phyloP scores from a whole-genome alignment of 2,113 vertebrate species.

The Myiagra hebetior region DNA sequence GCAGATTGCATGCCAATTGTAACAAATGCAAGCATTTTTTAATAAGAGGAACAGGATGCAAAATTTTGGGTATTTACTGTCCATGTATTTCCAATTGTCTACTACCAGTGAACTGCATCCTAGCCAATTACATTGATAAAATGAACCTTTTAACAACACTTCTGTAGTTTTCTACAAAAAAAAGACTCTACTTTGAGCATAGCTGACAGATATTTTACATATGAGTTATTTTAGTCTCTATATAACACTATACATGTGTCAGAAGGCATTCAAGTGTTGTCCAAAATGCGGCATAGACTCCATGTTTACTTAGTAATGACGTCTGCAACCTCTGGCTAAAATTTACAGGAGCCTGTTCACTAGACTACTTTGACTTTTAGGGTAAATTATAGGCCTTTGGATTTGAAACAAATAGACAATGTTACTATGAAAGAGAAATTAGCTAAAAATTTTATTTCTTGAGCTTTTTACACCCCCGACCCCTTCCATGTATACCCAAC shows the following conservation, averaged over 20 bases:
- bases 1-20: neutral
- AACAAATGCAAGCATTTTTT: neutral
- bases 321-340: neutral
- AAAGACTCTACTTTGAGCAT: neutral
- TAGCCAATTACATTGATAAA: neutral
- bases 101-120: neutral
- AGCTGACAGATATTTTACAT: neutral
- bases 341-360: neutral
- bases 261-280: neutral
- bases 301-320: neutral
- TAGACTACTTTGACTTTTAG: neutral
- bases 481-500: neutral
- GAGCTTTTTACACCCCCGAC: accelerated
- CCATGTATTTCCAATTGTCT: neutral
- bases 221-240: neutral
- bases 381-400: neutral
- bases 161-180: neutral
- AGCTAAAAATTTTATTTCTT: neutral
- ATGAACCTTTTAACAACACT: neutral
- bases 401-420: neutral
- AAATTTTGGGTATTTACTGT: neutral
- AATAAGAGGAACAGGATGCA: neutral
- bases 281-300: neutral
- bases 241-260: neutral
- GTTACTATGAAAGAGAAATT: neutral